Evolutionary conservation across 2,797 vertebrate genomes (phyloP).

Genomic region (Ispidina picta): DNA sequence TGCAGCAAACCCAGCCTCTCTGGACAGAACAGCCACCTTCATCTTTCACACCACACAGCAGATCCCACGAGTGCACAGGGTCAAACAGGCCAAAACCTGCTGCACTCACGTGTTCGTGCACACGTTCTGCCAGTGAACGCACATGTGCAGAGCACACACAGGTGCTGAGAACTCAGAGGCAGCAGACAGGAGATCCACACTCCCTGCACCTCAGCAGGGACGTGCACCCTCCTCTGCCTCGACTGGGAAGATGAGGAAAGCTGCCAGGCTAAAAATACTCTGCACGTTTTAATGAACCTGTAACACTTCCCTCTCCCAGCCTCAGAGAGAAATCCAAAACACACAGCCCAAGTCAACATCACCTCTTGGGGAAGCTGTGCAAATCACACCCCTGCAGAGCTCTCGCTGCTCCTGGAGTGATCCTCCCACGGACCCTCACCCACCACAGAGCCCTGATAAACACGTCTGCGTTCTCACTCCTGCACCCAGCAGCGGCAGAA

Average conservation of each 20-base stretch:
- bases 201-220: not conserved
- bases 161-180: not conserved
- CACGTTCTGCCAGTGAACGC: not conserved
- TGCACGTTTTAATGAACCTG: not conserved
- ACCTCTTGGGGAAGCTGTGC: not conserved
- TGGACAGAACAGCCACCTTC: not conserved
- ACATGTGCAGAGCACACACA: not conserved
- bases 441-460: not conserved
- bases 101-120: not conserved
- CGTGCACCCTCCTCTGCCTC: not conserved
- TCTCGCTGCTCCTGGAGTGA: not conserved
- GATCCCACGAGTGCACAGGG: not conserved
- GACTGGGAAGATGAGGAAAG: not conserved
- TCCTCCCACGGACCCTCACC: not conserved
- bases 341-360: not conserved
- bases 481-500: not conserved
- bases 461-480: not conserved
- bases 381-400: not conserved
- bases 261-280: not conserved
- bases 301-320: not conserved
- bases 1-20: not conserved
- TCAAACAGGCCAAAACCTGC: not conserved
- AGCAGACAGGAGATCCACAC: fast-evolving
- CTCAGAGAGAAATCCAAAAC: not conserved
- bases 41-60: not conserved